Conservation (phyloP, 2,797 vertebrate genomes). For the Heliangelus exortis region DNA sequence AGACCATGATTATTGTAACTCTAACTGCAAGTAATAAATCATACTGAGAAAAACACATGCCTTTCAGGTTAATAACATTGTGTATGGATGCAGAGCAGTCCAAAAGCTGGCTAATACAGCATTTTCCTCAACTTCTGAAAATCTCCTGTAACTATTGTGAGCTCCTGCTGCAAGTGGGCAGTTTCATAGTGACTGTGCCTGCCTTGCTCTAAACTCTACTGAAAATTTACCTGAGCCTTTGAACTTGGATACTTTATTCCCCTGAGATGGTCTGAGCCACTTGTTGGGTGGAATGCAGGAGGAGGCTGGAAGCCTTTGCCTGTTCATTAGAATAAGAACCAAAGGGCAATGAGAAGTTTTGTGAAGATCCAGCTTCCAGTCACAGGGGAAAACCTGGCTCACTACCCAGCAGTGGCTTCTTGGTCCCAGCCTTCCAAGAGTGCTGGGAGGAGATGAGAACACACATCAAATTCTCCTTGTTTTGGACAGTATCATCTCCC, state of each 20-base stretch:
- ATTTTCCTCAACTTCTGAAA: background rate
- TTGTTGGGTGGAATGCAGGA: background rate
- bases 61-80: constrained; percentile 22
- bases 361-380: background rate
- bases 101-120: background rate
- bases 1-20: background rate
- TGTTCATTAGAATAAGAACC: background rate
- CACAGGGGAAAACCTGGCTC: background rate
- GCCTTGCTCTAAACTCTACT: accelerated
- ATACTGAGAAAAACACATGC: constrained; percentile 19
- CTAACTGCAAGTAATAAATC: constrained; percentile 29
- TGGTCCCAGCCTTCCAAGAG: background rate
- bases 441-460: background rate
- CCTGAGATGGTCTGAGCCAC: background rate
- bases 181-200: background rate
- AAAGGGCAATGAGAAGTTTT: background rate
- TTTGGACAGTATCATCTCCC: background rate
- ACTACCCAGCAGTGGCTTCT: background rate
- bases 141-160: background rate
- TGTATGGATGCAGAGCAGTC: background rate
- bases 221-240: background rate
- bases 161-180: background rate
- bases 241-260: background rate
- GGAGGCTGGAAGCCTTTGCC: background rate
- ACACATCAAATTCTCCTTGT: background rate